phyloP scores from a whole-genome alignment of 2,113 vertebrate species.

The Melanocharis versteri region DNA sequence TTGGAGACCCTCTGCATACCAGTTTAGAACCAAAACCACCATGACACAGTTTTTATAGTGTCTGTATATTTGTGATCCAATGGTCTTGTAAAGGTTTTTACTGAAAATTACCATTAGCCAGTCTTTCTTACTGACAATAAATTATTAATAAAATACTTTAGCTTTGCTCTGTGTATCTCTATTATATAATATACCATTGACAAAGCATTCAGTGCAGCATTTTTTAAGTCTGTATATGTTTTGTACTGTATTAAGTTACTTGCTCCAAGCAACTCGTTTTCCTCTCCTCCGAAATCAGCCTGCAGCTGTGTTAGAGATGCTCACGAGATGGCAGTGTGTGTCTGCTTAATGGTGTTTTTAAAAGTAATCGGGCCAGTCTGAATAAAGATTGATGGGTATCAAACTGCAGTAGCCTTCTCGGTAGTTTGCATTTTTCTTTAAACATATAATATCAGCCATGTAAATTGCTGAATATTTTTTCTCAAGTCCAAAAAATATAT shows the following conservation, averaged over 20 bases:
- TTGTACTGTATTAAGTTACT: conserved; percentile 1
- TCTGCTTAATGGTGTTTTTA: neutral
- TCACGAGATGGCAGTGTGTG: conserved; percentile 66
- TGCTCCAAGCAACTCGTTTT: neutral
- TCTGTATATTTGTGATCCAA: conserved; percentile 94
- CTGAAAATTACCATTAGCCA: conserved; percentile 97
- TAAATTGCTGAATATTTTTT: neutral
- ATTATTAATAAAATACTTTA: conserved; percentile 96
- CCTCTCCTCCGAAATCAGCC: neutral
- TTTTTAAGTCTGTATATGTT: neutral
- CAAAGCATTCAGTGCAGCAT: conserved; percentile 34
- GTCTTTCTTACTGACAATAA: conserved; percentile 99
- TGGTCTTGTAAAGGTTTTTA: conserved; percentile 99
- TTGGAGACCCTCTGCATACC: conserved; percentile 85
- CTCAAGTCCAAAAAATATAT: neutral
- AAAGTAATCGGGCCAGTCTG: neutral
- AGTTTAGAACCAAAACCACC: conserved; percentile 92
- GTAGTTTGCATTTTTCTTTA: conserved; percentile 44
- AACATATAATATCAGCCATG: neutral
- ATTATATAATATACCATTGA: conserved; percentile 15
- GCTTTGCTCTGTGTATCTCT: conserved; percentile 68
- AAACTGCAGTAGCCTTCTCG: neutral
- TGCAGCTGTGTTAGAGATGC: neutral
- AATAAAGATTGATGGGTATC: conserved; percentile 53
- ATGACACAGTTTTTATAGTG: conserved; percentile 91